Evolutionary conservation across 2,113 vertebrate genomes (phyloP), one percentile per base, ranked within the genome.

Genomic region (Saguinus imperator): DNA sequence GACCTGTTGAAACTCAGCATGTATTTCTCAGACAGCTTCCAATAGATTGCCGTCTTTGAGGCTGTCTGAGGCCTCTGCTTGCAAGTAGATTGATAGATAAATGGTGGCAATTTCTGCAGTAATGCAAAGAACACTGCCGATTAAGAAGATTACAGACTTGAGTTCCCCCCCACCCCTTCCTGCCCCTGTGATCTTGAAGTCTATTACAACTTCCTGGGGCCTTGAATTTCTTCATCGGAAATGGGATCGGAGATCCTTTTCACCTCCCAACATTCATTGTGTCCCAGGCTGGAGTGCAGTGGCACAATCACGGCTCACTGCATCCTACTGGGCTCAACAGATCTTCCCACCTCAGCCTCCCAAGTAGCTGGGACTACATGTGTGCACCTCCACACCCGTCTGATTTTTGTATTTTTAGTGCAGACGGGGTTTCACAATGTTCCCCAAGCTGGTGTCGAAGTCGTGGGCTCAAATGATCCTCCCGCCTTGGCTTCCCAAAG

Each of bases 191-290:
- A 37, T 50, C 55, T 84, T 80, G 55, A n/a, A 52, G 6, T 79
- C 48, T 81, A 3, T 75, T 43, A 79, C 35, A 83, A 37, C 48
- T 85, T 40, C 61, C 18, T 61, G 1, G 68, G 73, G 23, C 13
- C 50, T 86, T 93, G 64, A 73, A 21, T 91, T 94, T 95, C 43
- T 61, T 94, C 21, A 5, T 40, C 43, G 75, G 43, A 93, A 95
- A 37, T 4, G 23, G 48, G 8, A 57, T 86, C 35, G 73, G 58
- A 91, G 77, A 91, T 40, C n/a, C 20, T 25, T 48, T 48, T 81
- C 81, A 76, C 25, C 23, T 75, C 43, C 45, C 45, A 40, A 75
- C 23, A 16, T 29, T n/a, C 16, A 9, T 40, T 76, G n/a, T 92
- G 12, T 72, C 32, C 5, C 61, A 64, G 61, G 61, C 61, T 64